These are phyloP conservation scores for Tokudaia muenninki DNA, from an alignment of 2,797 vertebrate species.

Conservation along the genomic window DNA sequence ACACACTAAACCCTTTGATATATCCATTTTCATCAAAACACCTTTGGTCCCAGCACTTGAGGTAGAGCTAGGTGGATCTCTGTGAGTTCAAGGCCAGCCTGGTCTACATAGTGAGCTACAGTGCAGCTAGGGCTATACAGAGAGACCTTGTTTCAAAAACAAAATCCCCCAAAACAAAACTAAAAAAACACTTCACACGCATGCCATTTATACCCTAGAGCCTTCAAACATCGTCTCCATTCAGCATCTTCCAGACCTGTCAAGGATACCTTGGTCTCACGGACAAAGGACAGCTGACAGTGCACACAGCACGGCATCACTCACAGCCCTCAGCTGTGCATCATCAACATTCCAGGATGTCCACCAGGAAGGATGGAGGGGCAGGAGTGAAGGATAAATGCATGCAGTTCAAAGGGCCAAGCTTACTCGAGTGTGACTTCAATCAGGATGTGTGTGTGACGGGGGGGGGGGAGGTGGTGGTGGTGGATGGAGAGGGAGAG, in stretches of 20 bases:
- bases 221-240: background rate
- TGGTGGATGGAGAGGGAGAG: background rate
- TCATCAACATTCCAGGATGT: background rate
- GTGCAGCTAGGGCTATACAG: background rate
- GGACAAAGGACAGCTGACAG: background rate
- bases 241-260: conserved; percentile 26
- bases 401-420: conserved; percentile 46
- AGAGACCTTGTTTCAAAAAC: background rate
- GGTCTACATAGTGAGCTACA: background rate
- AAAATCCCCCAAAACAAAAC: background rate
- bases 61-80: background rate
- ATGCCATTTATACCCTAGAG: background rate
- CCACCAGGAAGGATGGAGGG: background rate
- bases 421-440: conserved; percentile 33
- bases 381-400: background rate
- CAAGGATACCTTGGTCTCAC: background rate
- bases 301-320: background rate
- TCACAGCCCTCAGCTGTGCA: background rate
- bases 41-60: background rate
- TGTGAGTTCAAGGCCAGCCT: background rate
- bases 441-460: background rate
- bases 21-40: conserved; percentile 3
- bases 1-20: background rate
- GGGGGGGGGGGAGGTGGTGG: background rate
- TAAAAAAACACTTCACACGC: background rate